Evolutionary conservation across 2,797 vertebrate genomes (phyloP).

Genomic region (Myotis planiceps): DNA sequence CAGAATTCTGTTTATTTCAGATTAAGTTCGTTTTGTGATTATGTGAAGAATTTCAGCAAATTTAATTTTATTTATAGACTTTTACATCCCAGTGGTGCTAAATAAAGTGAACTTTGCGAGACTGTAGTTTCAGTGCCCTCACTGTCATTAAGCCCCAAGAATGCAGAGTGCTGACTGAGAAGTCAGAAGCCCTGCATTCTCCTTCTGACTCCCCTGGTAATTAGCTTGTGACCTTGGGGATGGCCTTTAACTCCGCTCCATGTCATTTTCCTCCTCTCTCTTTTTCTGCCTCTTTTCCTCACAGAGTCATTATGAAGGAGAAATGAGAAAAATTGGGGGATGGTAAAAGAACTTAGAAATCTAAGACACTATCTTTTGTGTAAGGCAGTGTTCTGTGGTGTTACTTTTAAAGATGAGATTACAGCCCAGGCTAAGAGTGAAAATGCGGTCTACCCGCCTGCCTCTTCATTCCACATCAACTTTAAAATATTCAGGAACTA

Average conservation of each 20-base stretch:
- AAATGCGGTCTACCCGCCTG: neutral
- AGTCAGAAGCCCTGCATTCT: neutral
- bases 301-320: neutral
- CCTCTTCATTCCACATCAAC: conserved; percentile 7
- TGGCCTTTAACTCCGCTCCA: neutral
- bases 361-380: neutral
- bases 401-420: neutral
- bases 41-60: neutral
- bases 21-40: neutral
- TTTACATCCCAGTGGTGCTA: neutral
- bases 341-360: neutral
- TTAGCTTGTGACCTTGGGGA: neutral
- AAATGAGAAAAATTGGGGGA: conserved; percentile 20
- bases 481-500: neutral
- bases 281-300: neutral
- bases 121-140: neutral
- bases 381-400: neutral
- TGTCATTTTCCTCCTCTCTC: neutral
- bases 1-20: conserved; percentile 29
- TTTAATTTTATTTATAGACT: conserved; percentile 44
- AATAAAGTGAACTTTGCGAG: neutral
- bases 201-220: neutral
- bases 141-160: neutral
- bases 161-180: neutral
- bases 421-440: neutral